Evolutionary conservation across 2,113 vertebrate species (phyloP).

Genomic region (Gopherus evgoodei): DNA sequence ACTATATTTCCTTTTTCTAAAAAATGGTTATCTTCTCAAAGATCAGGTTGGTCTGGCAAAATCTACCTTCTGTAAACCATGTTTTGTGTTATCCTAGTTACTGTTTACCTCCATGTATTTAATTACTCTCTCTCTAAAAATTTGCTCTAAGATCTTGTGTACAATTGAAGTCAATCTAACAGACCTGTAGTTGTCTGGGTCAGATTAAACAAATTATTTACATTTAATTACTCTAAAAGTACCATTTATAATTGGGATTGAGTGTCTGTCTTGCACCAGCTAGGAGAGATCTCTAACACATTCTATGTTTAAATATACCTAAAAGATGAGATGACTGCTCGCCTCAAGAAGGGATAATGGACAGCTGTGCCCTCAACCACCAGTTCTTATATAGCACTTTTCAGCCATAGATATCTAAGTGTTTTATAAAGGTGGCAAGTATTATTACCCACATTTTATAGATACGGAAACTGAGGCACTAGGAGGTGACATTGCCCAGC

Average conservation of each 20-base stretch:
- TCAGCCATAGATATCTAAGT: not conserved
- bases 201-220: not conserved
- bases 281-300: not conserved
- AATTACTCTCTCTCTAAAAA: no score
- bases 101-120: no score
- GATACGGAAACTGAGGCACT: not conserved
- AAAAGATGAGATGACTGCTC: conserved; percentile 21
- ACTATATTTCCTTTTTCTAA: not conserved
- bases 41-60: no score
- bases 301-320: not conserved
- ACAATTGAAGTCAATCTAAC: no score
- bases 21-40: no score
- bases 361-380: not conserved
- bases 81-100: no score
- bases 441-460: not conserved
- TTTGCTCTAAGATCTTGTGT: no score
- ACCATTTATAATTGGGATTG: not conserved
- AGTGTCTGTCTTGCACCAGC: conserved; percentile 11
- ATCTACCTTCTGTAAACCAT: no score
- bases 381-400: not conserved
- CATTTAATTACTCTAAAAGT: not conserved
- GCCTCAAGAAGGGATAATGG: not conserved
- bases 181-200: not conserved
- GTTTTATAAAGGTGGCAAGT: not conserved
- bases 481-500: not conserved